A percentile compares a stretch with the other conserved stretches of the same genome.
phyloP scores from a whole-genome alignment of 2,113 vertebrate species.

The Paraplagusia blochii region DNA sequence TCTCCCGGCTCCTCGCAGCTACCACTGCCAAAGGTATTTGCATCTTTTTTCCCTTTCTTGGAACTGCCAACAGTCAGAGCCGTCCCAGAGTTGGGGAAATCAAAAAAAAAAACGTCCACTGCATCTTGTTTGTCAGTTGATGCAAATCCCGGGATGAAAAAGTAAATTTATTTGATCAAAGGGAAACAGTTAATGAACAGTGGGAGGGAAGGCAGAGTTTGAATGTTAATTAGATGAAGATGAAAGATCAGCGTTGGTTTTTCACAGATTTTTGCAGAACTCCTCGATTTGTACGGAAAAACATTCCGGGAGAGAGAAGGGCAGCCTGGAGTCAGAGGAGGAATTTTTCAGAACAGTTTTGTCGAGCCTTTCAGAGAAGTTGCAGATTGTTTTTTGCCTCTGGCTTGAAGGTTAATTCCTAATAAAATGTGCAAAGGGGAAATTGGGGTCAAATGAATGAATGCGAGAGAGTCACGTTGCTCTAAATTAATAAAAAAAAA shows the following conservation, averaged over 20 bases:
- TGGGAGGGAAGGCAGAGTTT: not conserved
- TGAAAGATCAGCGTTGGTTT: not conserved
- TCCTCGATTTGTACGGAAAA: not conserved
- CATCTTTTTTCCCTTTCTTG: not conserved
- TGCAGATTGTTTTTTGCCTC: too few relatives aligned
- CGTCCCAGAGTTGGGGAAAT: not conserved
- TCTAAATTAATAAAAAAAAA: too few relatives aligned
- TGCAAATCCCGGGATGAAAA: conserved; percentile 20
- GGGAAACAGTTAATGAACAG: conserved; percentile 16
- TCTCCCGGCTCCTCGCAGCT: not conserved
- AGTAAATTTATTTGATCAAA: conserved; percentile 8
- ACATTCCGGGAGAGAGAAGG: too few relatives aligned
- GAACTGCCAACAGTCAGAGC: conserved; percentile 12
- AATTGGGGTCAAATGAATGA: too few relatives aligned
- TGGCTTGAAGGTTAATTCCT: too few relatives aligned
- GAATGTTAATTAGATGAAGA: not conserved
- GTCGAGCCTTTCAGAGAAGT: too few relatives aligned
- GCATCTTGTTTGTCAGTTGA: conserved; percentile 23
- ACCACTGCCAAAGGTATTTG: not conserved
- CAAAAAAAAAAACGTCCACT: not conserved
- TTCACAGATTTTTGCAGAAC: not conserved
- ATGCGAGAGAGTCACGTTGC: too few relatives aligned
- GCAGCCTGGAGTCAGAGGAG: too few relatives aligned
- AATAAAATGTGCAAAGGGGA: too few relatives aligned
- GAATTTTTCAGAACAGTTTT: too few relatives aligned